Percentiles rank a stretch among this genome's conserved stretches.
Conservation (phyloP, 1,140 invertebrate species). For the Halyomorpha halys region DNA sequence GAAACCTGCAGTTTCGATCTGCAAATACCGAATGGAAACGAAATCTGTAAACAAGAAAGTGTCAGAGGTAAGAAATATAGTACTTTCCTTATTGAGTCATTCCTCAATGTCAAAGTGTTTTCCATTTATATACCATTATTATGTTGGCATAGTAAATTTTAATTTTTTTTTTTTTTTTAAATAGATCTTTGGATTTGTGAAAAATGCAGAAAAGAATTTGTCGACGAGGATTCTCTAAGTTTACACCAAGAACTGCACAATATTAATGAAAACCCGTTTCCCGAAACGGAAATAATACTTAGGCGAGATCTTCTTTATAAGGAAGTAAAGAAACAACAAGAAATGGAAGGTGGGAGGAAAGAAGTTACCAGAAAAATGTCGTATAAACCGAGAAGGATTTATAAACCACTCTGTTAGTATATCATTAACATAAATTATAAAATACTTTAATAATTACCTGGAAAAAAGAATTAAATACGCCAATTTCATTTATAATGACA, state of each 20-base stretch:
- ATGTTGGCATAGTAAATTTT: not conserved
- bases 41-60: not conserved
- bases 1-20: not conserved
- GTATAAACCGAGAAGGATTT: slow-evolving; percentile 36
- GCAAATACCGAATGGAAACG: not conserved
- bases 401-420: slow-evolving; percentile 22
- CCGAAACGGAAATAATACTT: slow-evolving; percentile 19
- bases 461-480: too few relatives aligned
- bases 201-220: slow-evolving; percentile 16
- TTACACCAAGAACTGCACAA: slow-evolving; percentile 16
- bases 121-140: not conserved
- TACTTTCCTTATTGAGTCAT: not conserved
- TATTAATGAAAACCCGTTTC: slow-evolving; percentile 1
- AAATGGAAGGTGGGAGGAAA: slow-evolving; percentile 40
- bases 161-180: not conserved
- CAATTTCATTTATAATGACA: too few relatives aligned
- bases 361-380: slow-evolving; percentile 46
- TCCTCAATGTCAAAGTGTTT: too few relatives aligned
- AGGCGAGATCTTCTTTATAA: slow-evolving; percentile 42
- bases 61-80: not conserved
- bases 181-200: slow-evolving; percentile 10
- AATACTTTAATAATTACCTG: too few relatives aligned
- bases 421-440: not conserved
- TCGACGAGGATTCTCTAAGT: slow-evolving; percentile 7
- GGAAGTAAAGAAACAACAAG: slow-evolving; percentile 43